phyloP scores from a whole-genome alignment of 2,888 invertebrate species.

The Nipponacmea schrenckii region DNA sequence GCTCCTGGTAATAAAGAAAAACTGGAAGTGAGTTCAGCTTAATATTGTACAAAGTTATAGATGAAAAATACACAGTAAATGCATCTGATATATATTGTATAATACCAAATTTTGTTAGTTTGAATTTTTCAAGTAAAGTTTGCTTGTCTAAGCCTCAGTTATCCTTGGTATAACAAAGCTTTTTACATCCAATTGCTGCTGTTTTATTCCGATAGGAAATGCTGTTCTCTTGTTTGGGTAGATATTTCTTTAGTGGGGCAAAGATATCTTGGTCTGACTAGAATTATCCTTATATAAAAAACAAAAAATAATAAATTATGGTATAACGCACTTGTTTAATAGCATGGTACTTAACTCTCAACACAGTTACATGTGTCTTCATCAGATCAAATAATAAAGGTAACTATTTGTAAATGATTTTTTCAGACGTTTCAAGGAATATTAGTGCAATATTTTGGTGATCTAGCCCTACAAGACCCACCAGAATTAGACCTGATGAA shows the following conservation, averaged over 20 bases:
- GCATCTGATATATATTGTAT: not conserved
- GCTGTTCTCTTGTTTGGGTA: too few species aligned
- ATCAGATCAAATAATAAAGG: too few species aligned
- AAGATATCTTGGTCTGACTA: too few species aligned
- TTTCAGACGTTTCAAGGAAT: slow-evolving; percentile 77
- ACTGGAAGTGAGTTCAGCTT: slow-evolving; percentile 70
- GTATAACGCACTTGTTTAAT: too few species aligned
- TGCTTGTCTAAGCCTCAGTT: not conserved
- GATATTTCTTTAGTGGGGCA: too few species aligned
- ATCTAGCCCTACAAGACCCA: slow-evolving; percentile 70
- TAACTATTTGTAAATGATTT: not conserved
- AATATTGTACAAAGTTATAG: not conserved
- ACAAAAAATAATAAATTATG: too few species aligned
- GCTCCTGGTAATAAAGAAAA: slow-evolving; percentile 82
- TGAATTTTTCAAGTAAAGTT: not conserved
- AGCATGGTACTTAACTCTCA: too few species aligned
- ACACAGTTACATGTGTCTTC: too few species aligned
- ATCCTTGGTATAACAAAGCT: not conserved
- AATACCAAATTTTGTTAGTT: not conserved
- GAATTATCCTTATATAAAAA: too few species aligned
- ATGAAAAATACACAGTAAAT: not conserved
- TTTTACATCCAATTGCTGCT: too few species aligned
- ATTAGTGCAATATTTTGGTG: slow-evolving; percentile 82
- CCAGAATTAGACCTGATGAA: slow-evolving; percentile 55
- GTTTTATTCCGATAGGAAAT: too few species aligned